These are phyloP conservation scores for Drosophila santomea DNA, from an alignment of 1,140 invertebrate genomes.

Conservation along the genomic window DNA sequence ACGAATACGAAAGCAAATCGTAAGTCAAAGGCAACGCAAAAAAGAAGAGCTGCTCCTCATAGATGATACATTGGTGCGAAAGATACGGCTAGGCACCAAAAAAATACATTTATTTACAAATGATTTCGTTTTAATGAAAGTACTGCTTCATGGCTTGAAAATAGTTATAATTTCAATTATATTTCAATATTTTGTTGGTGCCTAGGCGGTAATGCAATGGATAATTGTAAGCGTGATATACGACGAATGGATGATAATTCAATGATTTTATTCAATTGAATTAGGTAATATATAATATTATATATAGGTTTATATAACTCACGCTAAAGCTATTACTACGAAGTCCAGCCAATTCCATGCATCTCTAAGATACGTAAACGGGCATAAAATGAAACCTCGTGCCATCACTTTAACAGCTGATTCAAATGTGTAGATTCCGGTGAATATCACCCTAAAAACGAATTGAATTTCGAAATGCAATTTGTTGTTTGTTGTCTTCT, in stretches of 20 bases:
- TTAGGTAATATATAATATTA: constrained; percentile 31
- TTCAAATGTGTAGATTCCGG: constrained; percentile 99
- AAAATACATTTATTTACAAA: not conserved
- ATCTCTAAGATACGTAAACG: constrained; percentile 99
- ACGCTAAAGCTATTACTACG: constrained; percentile 99
- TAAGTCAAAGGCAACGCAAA: constrained; percentile 34
- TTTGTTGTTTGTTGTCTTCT: constrained; percentile 71
- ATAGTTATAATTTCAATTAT: too few relatives aligned
- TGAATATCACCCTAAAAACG: constrained; percentile 97
- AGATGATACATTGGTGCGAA: constrained; percentile 13
- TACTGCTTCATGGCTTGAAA: too few relatives aligned
- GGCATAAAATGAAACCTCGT: constrained; percentile 99
- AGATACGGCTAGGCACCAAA: not conserved
- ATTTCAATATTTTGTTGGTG: not conserved
- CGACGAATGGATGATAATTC: constrained; percentile 15
- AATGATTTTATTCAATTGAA: constrained; percentile 27
- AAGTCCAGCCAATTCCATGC: constrained; percentile 99
- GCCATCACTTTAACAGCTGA: constrained; percentile 99
- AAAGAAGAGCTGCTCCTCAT: constrained; percentile 17
- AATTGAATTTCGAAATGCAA: constrained; percentile 84
- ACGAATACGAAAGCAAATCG: constrained; percentile 43
- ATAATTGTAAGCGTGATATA: constrained; percentile 5
- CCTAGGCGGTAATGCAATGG: not conserved
- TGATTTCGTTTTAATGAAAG: too few relatives aligned
- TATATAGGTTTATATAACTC: constrained; percentile 88